phyloP scores from a whole-genome alignment of 2,113 vertebrate genomes.

The Paedocypris sp. region DNA sequence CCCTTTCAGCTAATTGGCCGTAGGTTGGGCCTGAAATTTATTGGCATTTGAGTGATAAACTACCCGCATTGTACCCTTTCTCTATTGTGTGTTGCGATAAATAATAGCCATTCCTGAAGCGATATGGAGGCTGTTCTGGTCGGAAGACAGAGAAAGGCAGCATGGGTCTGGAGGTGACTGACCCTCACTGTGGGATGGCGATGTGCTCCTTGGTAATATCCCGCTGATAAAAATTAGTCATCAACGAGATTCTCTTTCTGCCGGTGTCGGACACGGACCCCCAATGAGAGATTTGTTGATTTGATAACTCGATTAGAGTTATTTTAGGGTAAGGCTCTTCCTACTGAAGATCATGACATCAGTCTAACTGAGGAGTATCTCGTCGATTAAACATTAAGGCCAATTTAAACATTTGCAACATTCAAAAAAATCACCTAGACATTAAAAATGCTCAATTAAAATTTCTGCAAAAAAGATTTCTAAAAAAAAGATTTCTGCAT shows the following conservation, averaged over 20 bases:
- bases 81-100: slow-evolving; percentile 57
- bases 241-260: slow-evolving; percentile 68
- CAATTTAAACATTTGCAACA: no score
- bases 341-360: no score
- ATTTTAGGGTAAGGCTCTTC: slow-evolving; percentile 57
- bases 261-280: slow-evolving; percentile 55
- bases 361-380: no score
- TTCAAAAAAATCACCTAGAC: no score
- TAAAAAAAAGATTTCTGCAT: no score
- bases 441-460: no score
- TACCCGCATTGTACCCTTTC: slow-evolving; percentile 56
- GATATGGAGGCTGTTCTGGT: slow-evolving; percentile 30
- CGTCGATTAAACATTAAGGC: no score
- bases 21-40: slow-evolving; percentile 61
- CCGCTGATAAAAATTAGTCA: slow-evolving; percentile 89
- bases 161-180: slow-evolving; percentile 51
- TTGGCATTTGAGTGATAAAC: slow-evolving; percentile 65
- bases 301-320: slow-evolving; percentile 84
- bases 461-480: no score
- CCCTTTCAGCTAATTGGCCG: slow-evolving; percentile 68
- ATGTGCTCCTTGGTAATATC: slow-evolving; percentile 59
- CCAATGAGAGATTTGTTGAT: slow-evolving; percentile 56
- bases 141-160: slow-evolving; percentile 46
- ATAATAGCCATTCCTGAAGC: slow-evolving; percentile 45
- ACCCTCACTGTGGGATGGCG: slow-evolving; percentile 57